Base-by-base conservation (phyloP, 2,888 invertebrate genomes). In the Spialia ferax region DNA sequence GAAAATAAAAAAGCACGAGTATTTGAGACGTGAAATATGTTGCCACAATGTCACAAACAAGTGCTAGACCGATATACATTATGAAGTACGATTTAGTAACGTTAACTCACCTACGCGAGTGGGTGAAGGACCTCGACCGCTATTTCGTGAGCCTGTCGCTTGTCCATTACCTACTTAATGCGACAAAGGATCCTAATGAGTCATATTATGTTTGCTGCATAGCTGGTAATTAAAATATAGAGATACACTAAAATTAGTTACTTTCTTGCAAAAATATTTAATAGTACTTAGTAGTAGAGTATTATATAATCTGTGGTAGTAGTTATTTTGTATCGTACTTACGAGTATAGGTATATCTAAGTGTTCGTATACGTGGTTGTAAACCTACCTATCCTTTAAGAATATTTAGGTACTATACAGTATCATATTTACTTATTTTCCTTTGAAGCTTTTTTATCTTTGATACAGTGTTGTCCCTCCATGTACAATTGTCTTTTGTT, bases 101-200 rank as follows among this genome's bases (percentile, higher is more conserved):
- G 74, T 69, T 77, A 76, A 72, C 75, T 75, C 74, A 74, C 69
- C 69, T 72, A 71, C 74, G 76, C 77, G 77, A 81, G 83, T 85
- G 80, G 84, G 86, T 82, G 82, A 83, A 84, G 79, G 86, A 84
- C 89, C 88, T 89, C 89, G 88, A 86, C 87, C 88, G 85, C 85
- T 87, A 86, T 88, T 86, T 82, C 77, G 77, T 76, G 73, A 72
- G 81, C 79, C 81, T 79, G 82, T 86, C 80, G 76, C 81, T 76
- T 71, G 73, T 72, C 74, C 80, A 78, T 79, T 78, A 78, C 67
- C 70, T 69, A 71, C 75, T 71, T 68, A 75, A 63, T 73, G 62
- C 52, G 63, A 68, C 62, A 69, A 65, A 69, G 62, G 67, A 62
- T 67, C 55, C 42, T 67, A 67, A 67, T 67, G 62, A 67, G 35